Evolutionary conservation across 2,888 invertebrate genomes (phyloP).

Genomic region (Eristalis intricaria): DNA sequence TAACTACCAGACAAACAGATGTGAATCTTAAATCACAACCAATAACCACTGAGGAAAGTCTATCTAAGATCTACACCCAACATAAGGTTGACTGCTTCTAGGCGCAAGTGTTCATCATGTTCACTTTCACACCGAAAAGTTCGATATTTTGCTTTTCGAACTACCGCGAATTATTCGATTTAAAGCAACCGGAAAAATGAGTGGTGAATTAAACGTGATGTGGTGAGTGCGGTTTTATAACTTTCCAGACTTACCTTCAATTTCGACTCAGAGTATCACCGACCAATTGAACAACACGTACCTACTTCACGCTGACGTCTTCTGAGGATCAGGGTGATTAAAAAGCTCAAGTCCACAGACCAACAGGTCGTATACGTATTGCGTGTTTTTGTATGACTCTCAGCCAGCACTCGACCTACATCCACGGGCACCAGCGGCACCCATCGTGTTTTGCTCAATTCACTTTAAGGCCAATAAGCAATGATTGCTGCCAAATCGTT

Average conservation of each 20-base stretch:
- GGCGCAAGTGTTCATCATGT: not conserved
- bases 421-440: not conserved
- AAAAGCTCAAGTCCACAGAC: not conserved
- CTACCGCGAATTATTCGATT: not conserved
- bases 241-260: not conserved
- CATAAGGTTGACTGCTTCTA: not conserved
- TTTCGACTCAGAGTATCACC: not conserved
- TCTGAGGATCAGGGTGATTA: not conserved
- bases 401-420: not conserved
- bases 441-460: not conserved
- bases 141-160: not conserved
- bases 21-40: no score
- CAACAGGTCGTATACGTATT: not conserved
- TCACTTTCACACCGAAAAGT: not conserved
- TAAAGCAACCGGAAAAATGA: not conserved
- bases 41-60: no score
- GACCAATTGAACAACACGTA: not conserved
- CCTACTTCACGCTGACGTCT: not conserved
- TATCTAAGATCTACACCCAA: not conserved
- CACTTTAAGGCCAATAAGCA: not conserved
- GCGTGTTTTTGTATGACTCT: not conserved
- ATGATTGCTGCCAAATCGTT: constrained; percentile 4
- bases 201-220: not conserved
- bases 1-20: no score
- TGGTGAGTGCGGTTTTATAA: not conserved